Evolutionary conservation across 2,888 invertebrate genomes (phyloP).

Genomic region (Bombylius major): DNA sequence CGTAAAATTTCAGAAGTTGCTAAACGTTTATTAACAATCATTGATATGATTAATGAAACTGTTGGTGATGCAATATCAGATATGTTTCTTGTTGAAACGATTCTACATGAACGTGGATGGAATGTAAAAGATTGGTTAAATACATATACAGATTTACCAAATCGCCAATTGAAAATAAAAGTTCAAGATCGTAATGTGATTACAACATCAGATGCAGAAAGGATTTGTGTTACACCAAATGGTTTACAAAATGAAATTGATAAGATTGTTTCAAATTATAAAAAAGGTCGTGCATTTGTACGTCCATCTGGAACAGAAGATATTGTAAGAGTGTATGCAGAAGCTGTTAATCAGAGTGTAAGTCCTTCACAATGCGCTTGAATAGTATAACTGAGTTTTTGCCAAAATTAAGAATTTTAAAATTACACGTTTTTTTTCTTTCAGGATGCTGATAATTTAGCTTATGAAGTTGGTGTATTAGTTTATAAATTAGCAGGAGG

Average conservation of each 20-base stretch:
- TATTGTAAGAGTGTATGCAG: slow-evolving; percentile 89
- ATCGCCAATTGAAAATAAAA: slow-evolving; percentile 73
- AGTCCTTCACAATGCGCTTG: not conserved
- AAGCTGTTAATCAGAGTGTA: slow-evolving; percentile 64
- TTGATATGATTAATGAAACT: slow-evolving; percentile 84
- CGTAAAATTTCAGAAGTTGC: slow-evolving; percentile 41
- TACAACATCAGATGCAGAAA: slow-evolving; percentile 77
- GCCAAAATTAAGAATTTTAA: not conserved
- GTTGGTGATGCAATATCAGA: slow-evolving; percentile 97
- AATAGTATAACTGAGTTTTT: not conserved
- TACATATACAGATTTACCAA: slow-evolving; percentile 77
- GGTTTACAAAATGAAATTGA: slow-evolving; percentile 77
- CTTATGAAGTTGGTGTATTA: slow-evolving; percentile 58
- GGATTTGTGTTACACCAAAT: slow-evolving; percentile 63
- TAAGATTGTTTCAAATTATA: slow-evolving; percentile 51
- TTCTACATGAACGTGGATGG: slow-evolving; percentile 73
- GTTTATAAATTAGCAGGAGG: slow-evolving; percentile 74
- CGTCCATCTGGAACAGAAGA: slow-evolving; percentile 97
- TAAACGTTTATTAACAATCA: slow-evolving; percentile 49
- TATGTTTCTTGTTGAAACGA: slow-evolving; percentile 83
- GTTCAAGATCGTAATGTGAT: slow-evolving; percentile 79
- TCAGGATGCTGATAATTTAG: slow-evolving; percentile 54
- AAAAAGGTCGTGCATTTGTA: slow-evolving; percentile 74
- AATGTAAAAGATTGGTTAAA: slow-evolving; percentile 64
- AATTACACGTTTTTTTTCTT: slow-evolving; percentile 5